Base-by-base conservation (phyloP, 2,888 invertebrate genomes). In the Brachypalpus laphriformis region DNA sequence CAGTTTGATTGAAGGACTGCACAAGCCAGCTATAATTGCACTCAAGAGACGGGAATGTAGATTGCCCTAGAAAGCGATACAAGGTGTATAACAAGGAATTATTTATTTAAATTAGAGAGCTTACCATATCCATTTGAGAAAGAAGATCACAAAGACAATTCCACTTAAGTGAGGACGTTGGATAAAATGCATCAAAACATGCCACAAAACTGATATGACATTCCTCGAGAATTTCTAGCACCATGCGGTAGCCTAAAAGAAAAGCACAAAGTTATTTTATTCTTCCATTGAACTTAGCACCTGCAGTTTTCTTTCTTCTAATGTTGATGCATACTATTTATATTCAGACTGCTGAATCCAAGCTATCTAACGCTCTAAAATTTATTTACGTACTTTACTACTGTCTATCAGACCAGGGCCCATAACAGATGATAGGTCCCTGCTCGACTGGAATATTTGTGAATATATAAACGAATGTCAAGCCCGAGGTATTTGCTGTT, bases 181-280 rank as follows among this genome's bases (percentile, higher is more conserved):
- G 98, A 92, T 98, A 98, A 92, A 99, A 99, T 0, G 98, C 98
- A 91, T 98, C 98, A 90, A 98, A 99, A 90, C 98, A 98, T 2
- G 96, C 94, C 0, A 97, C 96, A 90, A 98, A 97, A 0, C 98
- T 98, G 70, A 95, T 94, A 88, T 98, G 97, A 75, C 98, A 97
- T 91, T 99, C 98, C 66, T 96, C 96, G 70, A 98, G 92, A 87
- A 98, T 96, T 34, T 95, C 94, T 68, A 94, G 93, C 2, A 95
- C 95, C 93, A 96, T 93, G 75, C 94, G 94, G 49, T 94, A 89
- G 9, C 94, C 94, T 91, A 37, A 8, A 1, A 31, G 18, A 65
- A 31, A 54, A 34, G 40, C 20, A 45, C 20, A 9, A 22, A n/a
- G 18, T 65, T 18, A 25, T 25, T 56, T n/a, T 9, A 16, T 20